Conservation (phyloP, 2,797 vertebrate genomes). For the Ctenopoma multispine region DNA sequence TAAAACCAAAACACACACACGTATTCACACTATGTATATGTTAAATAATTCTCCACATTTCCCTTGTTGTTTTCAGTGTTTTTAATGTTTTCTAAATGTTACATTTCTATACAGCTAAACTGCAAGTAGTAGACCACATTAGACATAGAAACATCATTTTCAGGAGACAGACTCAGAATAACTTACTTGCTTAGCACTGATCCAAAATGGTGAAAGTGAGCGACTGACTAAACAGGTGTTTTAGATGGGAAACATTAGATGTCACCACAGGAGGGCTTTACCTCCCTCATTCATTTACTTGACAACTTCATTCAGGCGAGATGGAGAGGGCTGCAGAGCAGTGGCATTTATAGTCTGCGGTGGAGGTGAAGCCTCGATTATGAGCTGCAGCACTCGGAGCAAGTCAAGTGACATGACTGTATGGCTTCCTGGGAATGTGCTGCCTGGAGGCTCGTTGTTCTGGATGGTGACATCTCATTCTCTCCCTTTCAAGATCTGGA, state of each 20-base stretch:
- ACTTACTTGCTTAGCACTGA: not conserved
- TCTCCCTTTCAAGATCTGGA: constrained; percentile 49
- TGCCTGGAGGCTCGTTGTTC: constrained; percentile 58
- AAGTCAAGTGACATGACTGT: constrained; percentile 36
- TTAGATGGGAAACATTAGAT: constrained; percentile 10
- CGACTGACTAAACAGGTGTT: constrained; percentile 18
- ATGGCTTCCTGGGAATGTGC: constrained; percentile 42
- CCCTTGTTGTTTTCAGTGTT: no score
- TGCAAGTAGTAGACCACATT: no score
- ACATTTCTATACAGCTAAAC: no score
- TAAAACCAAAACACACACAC: no score
- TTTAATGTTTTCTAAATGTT: no score
- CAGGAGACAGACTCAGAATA: no score
- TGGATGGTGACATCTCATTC: constrained; percentile 62
- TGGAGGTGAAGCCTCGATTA: constrained; percentile 44
- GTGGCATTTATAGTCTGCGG: constrained; percentile 38
- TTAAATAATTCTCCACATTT: no score
- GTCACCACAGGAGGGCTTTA: constrained; percentile 13
- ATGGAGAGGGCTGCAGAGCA: constrained; percentile 16
- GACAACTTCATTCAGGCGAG: constrained; percentile 35
- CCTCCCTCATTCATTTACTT: constrained; percentile 44
- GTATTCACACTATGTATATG: no score
- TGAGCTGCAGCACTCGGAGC: constrained; percentile 32
- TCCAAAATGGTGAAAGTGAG: constrained; percentile 1
- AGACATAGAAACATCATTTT: no score